Percentiles rank a stretch among this genome's conserved stretches.
These are phyloP conservation scores for Thunnus maccoyii DNA, from an alignment of 2,113 vertebrate species.

Conservation along the genomic window DNA sequence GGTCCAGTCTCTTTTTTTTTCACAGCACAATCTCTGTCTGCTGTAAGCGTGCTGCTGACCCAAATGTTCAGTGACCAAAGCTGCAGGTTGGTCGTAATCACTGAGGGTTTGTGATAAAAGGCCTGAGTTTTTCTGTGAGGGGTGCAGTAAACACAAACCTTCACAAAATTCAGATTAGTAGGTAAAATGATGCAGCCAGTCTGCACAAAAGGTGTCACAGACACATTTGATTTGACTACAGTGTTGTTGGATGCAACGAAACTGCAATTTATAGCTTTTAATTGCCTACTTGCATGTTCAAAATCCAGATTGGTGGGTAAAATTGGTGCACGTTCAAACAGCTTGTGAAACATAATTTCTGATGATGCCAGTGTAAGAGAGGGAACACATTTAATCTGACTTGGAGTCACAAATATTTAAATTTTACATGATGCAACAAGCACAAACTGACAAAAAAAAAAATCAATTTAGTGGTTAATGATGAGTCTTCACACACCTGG, in stretches of 20 bases:
- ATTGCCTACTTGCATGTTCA: not conserved
- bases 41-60: slow-evolving; percentile 41
- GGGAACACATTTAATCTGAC: not conserved
- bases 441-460: not conserved
- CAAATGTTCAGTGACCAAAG: slow-evolving; percentile 54
- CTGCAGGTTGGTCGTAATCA: slow-evolving; percentile 21
- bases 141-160: slow-evolving; percentile 2
- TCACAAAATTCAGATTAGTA: not conserved
- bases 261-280: not conserved
- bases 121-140: not conserved
- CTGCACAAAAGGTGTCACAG: not conserved
- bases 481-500: not conserved
- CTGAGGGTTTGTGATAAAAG: slow-evolving; percentile 24
- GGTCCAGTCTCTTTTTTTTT: slow-evolving; percentile 20
- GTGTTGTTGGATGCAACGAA: not conserved
- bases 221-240: not conserved
- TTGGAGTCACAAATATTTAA: not conserved
- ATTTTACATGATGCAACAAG: not conserved
- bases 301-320: not conserved
- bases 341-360: not conserved
- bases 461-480: not conserved
- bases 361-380: not conserved
- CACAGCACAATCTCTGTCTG: slow-evolving; percentile 31
- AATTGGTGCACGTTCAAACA: not conserved
- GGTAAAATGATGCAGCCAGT: not conserved